Evolutionary conservation across 2,888 invertebrate genomes (phyloP).

Genomic region (Amaurobius ferox): DNA sequence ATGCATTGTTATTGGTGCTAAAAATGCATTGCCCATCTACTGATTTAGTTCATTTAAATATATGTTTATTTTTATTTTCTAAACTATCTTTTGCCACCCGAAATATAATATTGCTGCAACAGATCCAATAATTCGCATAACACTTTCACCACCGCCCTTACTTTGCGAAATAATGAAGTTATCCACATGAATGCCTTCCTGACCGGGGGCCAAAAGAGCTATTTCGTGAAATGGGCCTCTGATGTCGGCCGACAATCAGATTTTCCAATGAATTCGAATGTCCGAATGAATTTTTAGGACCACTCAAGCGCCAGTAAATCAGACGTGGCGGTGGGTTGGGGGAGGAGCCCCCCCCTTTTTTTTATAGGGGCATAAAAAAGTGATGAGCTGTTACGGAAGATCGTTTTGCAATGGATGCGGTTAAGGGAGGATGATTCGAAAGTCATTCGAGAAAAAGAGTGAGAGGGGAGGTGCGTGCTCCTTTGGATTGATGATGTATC

Average conservation of each 20-base stretch:
- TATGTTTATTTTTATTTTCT: too few relatives aligned
- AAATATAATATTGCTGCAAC: too few relatives aligned
- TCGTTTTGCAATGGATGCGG: neutral
- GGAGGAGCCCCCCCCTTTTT: neutral
- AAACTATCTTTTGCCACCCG: too few relatives aligned
- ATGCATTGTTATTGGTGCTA: too few relatives aligned
- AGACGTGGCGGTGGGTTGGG: neutral
- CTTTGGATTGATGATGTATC: neutral
- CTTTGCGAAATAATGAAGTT: too few relatives aligned
- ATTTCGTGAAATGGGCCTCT: neutral
- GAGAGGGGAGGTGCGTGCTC: neutral
- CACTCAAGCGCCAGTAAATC: constrained; percentile 2
- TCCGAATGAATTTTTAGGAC: constrained; percentile 1
- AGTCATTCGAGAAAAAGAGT: neutral
- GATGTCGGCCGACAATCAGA: neutral
- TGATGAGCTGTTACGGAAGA: constrained; percentile 1
- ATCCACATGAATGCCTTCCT: too few relatives aligned
- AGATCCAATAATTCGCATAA: too few relatives aligned
- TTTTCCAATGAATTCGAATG: constrained; percentile 5
- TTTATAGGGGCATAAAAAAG: neutral
- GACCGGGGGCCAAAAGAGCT: neutral
- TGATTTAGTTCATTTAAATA: too few relatives aligned
- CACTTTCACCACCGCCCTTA: too few relatives aligned
- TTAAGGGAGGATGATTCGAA: constrained; percentile 4
- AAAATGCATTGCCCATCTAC: too few relatives aligned